Percentiles rank a stretch among this genome's conserved stretches.
Evolutionary conservation across 2,888 invertebrate species (phyloP).

Genomic region (Morpho deidamia): DNA sequence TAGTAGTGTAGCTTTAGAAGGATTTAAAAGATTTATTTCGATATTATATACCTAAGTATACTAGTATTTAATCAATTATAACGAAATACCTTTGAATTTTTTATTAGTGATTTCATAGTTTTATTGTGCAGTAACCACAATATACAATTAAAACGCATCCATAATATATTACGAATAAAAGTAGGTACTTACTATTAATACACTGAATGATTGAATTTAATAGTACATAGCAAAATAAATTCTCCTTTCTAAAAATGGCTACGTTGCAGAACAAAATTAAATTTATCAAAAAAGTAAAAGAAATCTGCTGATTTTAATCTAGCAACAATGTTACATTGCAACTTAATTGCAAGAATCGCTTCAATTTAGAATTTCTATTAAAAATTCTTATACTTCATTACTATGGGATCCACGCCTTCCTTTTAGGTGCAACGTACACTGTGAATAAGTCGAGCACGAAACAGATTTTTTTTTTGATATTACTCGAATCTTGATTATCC

Average conservation of each 20-base stretch:
- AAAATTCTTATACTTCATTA: constrained; percentile 22
- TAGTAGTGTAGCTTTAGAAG: no score
- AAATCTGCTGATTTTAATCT: constrained; percentile 10
- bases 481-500: background rate
- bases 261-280: background rate
- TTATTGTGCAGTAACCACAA: no score
- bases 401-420: constrained; percentile 24
- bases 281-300: background rate
- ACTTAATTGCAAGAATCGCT: constrained; percentile 18
- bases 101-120: no score
- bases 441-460: background rate
- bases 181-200: no score
- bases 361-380: constrained; percentile 23
- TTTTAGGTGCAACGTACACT: constrained; percentile 21
- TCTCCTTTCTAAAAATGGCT: background rate
- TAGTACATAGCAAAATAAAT: no score
- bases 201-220: no score
- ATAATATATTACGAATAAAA: no score
- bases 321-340: constrained; percentile 9
- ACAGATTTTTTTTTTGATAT: background rate
- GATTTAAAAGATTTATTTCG: no score
- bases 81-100: no score
- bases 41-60: no score
- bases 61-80: no score
- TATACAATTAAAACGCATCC: no score